Evolutionary conservation across 2,113 vertebrate genomes (phyloP).

Genomic region (Pipra filicauda): DNA sequence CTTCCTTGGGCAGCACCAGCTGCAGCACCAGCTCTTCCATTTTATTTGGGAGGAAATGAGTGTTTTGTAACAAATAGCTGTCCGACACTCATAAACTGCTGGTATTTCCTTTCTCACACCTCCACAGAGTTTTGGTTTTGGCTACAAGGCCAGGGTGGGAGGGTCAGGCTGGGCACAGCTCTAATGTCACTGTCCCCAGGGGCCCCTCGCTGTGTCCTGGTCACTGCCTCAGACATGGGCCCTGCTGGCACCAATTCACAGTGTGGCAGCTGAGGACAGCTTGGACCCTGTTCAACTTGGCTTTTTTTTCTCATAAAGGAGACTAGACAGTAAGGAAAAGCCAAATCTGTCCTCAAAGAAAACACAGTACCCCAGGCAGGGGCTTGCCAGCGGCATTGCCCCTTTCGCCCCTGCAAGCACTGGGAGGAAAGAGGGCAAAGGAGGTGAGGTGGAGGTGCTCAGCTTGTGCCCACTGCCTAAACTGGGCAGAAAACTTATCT

Average conservation of each 20-base stretch:
- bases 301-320: not conserved
- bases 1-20: not conserved
- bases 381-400: accelerated
- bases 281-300: not conserved
- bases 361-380: not conserved
- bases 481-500: not conserved
- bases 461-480: not conserved
- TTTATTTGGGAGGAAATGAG: not conserved
- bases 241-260: not conserved
- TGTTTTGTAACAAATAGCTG: not conserved
- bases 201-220: not conserved
- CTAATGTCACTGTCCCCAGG: accelerated
- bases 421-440: not conserved
- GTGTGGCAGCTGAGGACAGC: not conserved
- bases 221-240: not conserved
- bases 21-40: not conserved
- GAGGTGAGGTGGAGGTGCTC: not conserved
- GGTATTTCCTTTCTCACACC: not conserved
- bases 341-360: not conserved
- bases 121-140: not conserved
- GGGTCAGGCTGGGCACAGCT: not conserved
- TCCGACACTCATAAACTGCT: not conserved
- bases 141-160: accelerated
- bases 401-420: not conserved
- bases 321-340: not conserved